A percentile compares a stretch with the other conserved stretches of the same genome.
Evolutionary conservation across 2,888 invertebrate genomes (phyloP).

Genomic region (Anthophora plumipes): DNA sequence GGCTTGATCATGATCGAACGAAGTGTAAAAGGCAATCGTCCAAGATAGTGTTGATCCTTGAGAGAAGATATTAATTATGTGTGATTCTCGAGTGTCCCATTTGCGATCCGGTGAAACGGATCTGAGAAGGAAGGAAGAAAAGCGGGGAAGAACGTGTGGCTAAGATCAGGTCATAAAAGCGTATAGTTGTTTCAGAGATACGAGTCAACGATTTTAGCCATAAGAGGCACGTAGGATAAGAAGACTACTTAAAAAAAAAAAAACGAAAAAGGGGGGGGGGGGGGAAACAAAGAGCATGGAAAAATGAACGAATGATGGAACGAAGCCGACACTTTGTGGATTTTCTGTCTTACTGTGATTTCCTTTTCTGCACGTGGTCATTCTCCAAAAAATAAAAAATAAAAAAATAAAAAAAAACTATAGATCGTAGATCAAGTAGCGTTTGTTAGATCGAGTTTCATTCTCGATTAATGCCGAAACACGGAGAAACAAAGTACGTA

Average conservation of each 20-base stretch:
- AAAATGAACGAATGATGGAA: slow-evolving; percentile 7
- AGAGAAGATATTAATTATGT: not conserved
- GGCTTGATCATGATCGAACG: slow-evolving; percentile 12
- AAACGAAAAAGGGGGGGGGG: not conserved
- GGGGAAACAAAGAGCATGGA: not conserved
- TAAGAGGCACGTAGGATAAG: slow-evolving; percentile 55
- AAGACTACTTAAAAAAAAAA: slow-evolving; percentile 24
- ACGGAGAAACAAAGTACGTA: slow-evolving; percentile 12
- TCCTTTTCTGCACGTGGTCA: slow-evolving; percentile 63
- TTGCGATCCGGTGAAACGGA: slow-evolving; percentile 61
- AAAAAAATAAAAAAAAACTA: no score
- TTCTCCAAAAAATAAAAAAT: no score
- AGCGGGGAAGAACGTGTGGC: not conserved
- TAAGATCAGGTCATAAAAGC: slow-evolving; percentile 22
- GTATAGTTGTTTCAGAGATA: slow-evolving; percentile 47
- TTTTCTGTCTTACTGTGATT: slow-evolving; percentile 73
- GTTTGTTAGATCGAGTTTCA: slow-evolving; percentile 37
- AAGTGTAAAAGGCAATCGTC: not conserved
- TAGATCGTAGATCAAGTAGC: slow-evolving; percentile 53
- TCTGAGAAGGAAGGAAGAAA: slow-evolving; percentile 3
- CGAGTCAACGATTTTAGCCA: slow-evolving; percentile 52
- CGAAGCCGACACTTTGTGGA: slow-evolving; percentile 56
- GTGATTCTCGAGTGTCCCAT: slow-evolving; percentile 1
- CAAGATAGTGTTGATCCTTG: not conserved
- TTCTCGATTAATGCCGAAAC: no score